These are phyloP conservation scores for Fopius arisanus DNA, from an alignment of 1,140 invertebrate species.

Conservation along the genomic window DNA sequence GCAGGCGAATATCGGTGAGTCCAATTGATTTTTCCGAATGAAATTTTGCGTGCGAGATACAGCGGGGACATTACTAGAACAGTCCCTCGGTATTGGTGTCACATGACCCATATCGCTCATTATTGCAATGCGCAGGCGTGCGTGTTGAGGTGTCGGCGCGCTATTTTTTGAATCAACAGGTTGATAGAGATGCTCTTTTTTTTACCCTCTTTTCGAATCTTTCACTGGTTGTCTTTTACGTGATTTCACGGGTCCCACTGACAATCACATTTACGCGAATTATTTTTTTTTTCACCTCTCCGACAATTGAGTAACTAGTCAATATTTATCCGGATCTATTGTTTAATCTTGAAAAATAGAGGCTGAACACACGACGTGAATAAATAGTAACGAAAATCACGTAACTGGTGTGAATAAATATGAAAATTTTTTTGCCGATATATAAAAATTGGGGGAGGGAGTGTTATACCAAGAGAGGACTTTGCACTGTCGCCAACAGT, in stretches of 20 bases:
- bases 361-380: background rate
- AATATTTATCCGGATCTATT: background rate
- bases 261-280: background rate
- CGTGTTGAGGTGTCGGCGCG: background rate
- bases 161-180: conserved; percentile 10
- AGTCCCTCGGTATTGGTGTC: background rate
- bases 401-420: background rate
- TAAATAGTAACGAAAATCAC: background rate
- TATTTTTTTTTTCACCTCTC: too few species aligned
- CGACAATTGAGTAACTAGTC: background rate
- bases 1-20: conserved; percentile 43
- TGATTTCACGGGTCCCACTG: too few species aligned
- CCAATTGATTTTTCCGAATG: conserved; percentile 22
- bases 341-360: background rate
- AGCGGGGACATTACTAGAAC: background rate
- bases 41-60: background rate
- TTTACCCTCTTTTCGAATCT: too few species aligned
- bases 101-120: background rate
- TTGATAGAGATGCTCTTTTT: background rate
- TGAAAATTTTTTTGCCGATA: background rate
- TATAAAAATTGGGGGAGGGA: background rate
- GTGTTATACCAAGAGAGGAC: background rate
- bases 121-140: background rate
- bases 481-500: background rate
- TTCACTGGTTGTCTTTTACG: too few species aligned